These are phyloP conservation scores for Ramphastos sulfuratus DNA, from an alignment of 2,113 vertebrate genomes.

Conservation along the genomic window DNA sequence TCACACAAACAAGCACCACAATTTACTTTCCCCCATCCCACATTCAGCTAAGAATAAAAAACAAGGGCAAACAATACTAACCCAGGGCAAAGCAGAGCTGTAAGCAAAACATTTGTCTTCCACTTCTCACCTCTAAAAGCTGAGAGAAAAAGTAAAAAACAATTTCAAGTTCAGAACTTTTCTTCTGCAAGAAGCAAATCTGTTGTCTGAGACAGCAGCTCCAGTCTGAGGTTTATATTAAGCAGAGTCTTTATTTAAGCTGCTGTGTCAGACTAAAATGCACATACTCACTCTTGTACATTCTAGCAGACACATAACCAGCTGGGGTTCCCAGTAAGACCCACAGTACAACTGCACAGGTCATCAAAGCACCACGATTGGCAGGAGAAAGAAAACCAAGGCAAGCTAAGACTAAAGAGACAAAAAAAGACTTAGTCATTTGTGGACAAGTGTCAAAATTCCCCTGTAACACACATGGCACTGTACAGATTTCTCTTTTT, in stretches of 20 bases:
- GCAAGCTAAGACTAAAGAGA: slow-evolving; percentile 79
- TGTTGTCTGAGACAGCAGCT: not conserved
- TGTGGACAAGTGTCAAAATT: not conserved
- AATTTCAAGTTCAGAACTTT: not conserved
- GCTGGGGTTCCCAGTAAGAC: slow-evolving; percentile 84
- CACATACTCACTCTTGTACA: slow-evolving; percentile 84
- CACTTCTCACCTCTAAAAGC: slow-evolving; percentile 90
- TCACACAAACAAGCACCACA: not conserved
- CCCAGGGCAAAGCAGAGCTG: slow-evolving; percentile 88
- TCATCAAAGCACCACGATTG: slow-evolving; percentile 89
- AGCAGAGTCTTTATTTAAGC: not conserved
- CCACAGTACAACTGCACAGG: slow-evolving; percentile 87
- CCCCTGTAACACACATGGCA: not conserved
- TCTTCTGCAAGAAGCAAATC: not conserved
- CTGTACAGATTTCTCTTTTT: not conserved
- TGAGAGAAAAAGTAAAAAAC: slow-evolving; percentile 57
- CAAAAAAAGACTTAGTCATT: not conserved
- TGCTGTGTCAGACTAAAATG: not conserved
- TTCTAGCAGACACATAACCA: slow-evolving; percentile 86
- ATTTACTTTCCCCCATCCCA: not conserved
- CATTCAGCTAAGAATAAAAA: not conserved
- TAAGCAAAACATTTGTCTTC: slow-evolving; percentile 91
- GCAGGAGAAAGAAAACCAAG: slow-evolving; percentile 87
- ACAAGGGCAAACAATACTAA: slow-evolving; percentile 61
- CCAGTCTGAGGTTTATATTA: not conserved